A percentile compares a stretch with the other conserved stretches of the same genome.
These are phyloP conservation scores for Acanthaster planci DNA, from an alignment of 35 echinoderm and acorn worm species.

Conservation along the genomic window DNA sequence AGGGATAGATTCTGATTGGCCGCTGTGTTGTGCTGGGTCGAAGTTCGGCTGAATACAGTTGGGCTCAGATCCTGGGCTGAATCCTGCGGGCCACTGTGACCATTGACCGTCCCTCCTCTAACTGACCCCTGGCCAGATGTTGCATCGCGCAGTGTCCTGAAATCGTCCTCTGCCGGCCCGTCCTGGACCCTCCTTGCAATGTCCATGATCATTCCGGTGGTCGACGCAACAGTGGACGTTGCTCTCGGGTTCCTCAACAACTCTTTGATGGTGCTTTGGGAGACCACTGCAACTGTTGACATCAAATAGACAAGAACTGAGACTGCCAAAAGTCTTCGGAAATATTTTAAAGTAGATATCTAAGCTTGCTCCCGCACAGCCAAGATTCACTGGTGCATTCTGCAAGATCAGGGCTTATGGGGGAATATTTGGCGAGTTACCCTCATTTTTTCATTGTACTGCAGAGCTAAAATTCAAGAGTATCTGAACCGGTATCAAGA, in stretches of 20 bases:
- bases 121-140: neutral
- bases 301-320: neutral
- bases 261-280: constrained; percentile 72
- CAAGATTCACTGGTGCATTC: no score
- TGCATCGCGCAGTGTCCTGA: neutral
- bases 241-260: constrained; percentile 83
- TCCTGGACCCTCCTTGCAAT: neutral
- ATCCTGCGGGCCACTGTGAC: neutral
- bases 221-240: constrained; percentile 48
- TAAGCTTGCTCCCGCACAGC: no score
- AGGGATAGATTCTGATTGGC: neutral
- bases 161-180: neutral
- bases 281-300: constrained; percentile 55
- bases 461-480: no score
- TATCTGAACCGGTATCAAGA: no score
- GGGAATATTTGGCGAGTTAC: no score
- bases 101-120: neutral
- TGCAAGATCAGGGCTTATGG: no score
- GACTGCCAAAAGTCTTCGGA: no score
- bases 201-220: constrained; percentile 20
- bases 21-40: neutral
- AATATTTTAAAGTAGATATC: no score
- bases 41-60: neutral
- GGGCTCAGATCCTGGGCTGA: neutral
- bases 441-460: no score